phyloP scores from a whole-genome alignment of 2,797 vertebrate genomes.

The Ispidina picta region DNA sequence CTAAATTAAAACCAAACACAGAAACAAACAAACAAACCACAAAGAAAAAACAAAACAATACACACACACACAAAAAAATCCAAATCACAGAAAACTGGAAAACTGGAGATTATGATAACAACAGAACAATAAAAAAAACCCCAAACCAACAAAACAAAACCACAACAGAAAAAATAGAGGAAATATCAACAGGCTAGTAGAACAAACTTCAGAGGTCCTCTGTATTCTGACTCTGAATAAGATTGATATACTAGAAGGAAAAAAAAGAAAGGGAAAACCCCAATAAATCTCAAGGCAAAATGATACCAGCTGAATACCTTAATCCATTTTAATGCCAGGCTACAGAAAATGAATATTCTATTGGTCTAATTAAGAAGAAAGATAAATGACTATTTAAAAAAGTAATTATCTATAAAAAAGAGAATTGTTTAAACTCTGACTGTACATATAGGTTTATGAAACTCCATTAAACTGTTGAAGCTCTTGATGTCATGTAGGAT shows the following conservation, averaged over 20 bases:
- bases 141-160: too few species aligned
- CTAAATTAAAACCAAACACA: too few species aligned
- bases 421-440: background rate
- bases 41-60: background rate
- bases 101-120: too few species aligned
- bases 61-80: too few species aligned
- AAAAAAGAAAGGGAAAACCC: accelerated
- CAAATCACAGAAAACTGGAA: too few species aligned
- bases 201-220: background rate
- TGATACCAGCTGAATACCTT: background rate
- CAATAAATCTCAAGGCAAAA: background rate
- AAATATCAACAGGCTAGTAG: background rate
- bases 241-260: background rate
- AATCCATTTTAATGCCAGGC: background rate
- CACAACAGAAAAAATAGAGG: background rate
- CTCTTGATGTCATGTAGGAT: background rate
- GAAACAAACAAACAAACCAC: too few species aligned
- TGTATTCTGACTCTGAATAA: background rate
- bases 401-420: background rate
- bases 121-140: too few species aligned
- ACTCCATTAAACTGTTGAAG: background rate
- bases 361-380: background rate
- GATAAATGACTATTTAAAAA: background rate
- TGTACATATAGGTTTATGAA: background rate
- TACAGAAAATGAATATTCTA: background rate